Conservation (phyloP, 2,888 invertebrate species). For the Camponotus fellah region DNA sequence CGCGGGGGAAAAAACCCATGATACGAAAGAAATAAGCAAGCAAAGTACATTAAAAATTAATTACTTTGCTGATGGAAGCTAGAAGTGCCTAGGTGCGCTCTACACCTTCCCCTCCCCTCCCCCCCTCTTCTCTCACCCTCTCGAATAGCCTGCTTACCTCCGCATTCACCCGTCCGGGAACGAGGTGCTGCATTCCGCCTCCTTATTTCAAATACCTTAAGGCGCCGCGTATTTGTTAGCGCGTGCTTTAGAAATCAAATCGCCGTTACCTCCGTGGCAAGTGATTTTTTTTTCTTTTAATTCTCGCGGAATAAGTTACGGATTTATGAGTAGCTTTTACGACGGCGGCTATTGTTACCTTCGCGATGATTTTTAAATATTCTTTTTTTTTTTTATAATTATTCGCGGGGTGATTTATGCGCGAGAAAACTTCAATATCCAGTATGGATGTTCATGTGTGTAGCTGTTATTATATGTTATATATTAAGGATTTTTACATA, state of each 20-base stretch:
- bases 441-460: background rate
- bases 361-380: background rate
- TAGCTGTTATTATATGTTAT: background rate
- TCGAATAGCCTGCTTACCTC: conserved; percentile 55
- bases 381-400: background rate
- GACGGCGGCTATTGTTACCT: conserved; percentile 5
- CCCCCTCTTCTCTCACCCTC: conserved; percentile 38
- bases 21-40: conserved; percentile 86
- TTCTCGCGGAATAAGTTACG: conserved; percentile 2
- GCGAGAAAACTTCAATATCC: background rate
- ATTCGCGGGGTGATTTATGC: background rate
- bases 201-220: conserved; percentile 72
- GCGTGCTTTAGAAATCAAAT: conserved; percentile 55
- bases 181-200: conserved; percentile 70
- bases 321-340: background rate
- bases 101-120: conserved; percentile 53
- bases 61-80: conserved; percentile 86
- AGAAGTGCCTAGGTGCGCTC: conserved; percentile 82
- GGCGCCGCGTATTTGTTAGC: conserved; percentile 60
- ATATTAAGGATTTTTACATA: background rate
- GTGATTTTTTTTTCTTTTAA: background rate
- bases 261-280: conserved; percentile 39
- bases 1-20: conserved; percentile 80
- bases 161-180: conserved; percentile 63
- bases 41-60: conserved; percentile 86